Evolutionary conservation across 2,113 vertebrate genomes (phyloP), one percentile per base, ranked within the genome.

Genomic region (Poeciliopsis retropinna): DNA sequence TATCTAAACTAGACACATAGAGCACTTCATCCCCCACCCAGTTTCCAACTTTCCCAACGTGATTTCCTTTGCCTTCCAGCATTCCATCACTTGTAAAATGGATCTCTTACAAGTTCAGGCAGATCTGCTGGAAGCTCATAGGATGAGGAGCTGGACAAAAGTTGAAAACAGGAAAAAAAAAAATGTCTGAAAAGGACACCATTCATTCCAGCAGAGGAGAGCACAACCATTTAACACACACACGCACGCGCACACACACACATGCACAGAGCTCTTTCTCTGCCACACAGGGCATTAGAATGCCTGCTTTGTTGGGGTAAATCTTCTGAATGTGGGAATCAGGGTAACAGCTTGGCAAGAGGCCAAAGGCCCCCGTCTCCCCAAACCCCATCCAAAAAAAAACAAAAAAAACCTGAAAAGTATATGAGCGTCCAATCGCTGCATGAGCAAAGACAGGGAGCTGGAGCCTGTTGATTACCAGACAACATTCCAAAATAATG

Each of bases 111-210:
- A 14, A 89, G 79, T 87, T 84, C 63, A 81, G 81, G 70, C 74
- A 28, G 70, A 71, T 78, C 79, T 85, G 71, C 72, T 68, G 72
- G 73, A 69, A 74, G 73, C 66, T 82, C 71, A 81, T 74, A 51
- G 70, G 70, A 65, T 85, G 28, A 32, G 44, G 54, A 74, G 65
- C 29, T 37, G 64, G 60, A 81, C 57, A 19, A 54, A 64, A 73
- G 79, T 67, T 9, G 0, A 60, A 77, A 65, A 72, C 65, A 68
- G 10, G 11, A 60, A 77, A 65, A 72, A 68, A 68, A 60, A 77
- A 63, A 72, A 68, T 63, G 63, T 41, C 78, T 84, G 81, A 85
- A 87, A 91, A 84, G 87, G 72, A 79, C 73, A 74, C 85, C 73
- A 84, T 90, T 88, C 83, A 87, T 51, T 61, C 64, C 32, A 82